Evolutionary conservation across 30 jellyfish, hydroid and myxozoan species (phyloP).

Genomic region (Cassiopea andromeda): DNA sequence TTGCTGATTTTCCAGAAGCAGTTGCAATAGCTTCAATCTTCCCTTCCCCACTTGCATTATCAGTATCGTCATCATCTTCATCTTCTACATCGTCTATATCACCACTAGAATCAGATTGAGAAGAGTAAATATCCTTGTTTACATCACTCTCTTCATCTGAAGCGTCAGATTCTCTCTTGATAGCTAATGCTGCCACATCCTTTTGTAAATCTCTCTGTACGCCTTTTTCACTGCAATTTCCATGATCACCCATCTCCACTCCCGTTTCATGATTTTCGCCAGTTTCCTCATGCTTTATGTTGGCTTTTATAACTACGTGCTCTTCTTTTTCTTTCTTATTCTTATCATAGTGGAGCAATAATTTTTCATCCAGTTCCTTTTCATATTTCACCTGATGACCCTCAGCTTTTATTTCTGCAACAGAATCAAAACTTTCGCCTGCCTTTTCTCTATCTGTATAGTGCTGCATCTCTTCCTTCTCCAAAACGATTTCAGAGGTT

Average conservation of each 20-base stretch:
- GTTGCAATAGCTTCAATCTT: constrained; percentile 23
- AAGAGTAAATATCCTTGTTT: constrained; percentile 55
- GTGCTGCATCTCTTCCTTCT: neutral
- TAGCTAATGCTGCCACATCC: neutral
- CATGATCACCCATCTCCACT: constrained; percentile 7
- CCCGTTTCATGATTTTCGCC: neutral
- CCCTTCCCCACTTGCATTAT: constrained; percentile 6
- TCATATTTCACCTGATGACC: no score
- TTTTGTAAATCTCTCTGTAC: neutral
- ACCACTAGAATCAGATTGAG: constrained; percentile 87
- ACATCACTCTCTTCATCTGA: constrained; percentile 44
- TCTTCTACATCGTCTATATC: constrained; percentile 77
- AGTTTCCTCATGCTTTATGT: neutral
- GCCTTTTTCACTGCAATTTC: neutral
- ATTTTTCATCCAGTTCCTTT: neutral
- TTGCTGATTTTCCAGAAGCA: neutral
- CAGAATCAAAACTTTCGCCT: neutral
- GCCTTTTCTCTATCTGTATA: neutral
- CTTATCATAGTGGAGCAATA: neutral
- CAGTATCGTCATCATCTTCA: constrained; percentile 74
- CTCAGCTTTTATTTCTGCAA: neutral
- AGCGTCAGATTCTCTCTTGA: neutral
- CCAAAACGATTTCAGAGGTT: neutral
- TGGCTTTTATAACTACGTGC: neutral
- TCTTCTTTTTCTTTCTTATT: neutral